These are phyloP conservation scores for Nothocercus julius DNA, from an alignment of 2,113 vertebrate genomes.

Conservation along the genomic window DNA sequence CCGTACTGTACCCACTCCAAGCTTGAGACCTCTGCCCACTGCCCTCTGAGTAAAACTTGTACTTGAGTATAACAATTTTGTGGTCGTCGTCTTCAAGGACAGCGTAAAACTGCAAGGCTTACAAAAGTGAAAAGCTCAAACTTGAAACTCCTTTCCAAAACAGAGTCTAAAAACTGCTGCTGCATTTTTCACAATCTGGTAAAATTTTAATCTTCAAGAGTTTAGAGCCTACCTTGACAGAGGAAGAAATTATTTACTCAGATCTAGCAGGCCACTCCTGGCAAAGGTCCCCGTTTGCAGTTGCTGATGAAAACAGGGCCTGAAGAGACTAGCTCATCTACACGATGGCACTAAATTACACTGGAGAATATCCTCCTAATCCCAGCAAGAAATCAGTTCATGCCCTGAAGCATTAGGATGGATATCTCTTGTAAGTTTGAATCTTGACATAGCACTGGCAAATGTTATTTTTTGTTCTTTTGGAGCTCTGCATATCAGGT, in stretches of 20 bases:
- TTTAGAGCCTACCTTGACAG: background rate
- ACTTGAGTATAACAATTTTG: background rate
- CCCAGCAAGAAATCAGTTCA: background rate
- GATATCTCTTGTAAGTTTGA: background rate
- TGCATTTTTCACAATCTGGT: background rate
- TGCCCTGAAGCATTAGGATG: background rate
- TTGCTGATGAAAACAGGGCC: background rate
- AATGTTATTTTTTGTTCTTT: background rate
- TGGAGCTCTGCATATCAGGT: background rate
- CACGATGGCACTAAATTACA: background rate
- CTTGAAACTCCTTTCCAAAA: background rate
- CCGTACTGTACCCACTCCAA: background rate
- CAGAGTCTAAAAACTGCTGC: background rate
- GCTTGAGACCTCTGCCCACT: background rate
- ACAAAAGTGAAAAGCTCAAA: background rate
- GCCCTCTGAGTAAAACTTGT: background rate
- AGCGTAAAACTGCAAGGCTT: background rate
- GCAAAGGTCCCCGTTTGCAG: background rate
- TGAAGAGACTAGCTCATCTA: background rate
- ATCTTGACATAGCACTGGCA: background rate
- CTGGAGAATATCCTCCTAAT: background rate
- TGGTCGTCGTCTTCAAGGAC: background rate
- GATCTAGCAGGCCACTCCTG: background rate
- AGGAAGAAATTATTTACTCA: background rate
- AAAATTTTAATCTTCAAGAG: background rate